A percentile compares a stretch with the other conserved stretches of the same genome.
Evolutionary conservation across 2,888 invertebrate genomes (phyloP).

Genomic region (Ophonus ardosiacus): DNA sequence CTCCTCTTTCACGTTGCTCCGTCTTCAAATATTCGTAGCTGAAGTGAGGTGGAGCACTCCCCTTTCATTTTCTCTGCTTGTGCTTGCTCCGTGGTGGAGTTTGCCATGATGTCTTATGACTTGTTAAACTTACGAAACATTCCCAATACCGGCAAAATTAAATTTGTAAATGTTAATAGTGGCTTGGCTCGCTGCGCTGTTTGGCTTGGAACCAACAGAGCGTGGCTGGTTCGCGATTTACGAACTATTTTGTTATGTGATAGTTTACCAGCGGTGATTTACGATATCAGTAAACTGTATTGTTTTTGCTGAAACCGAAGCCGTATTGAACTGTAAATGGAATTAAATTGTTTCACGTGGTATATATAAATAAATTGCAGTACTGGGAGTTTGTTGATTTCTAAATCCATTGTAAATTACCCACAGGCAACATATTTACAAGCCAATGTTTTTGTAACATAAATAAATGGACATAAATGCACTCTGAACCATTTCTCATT

Average conservation of each 20-base stretch:
- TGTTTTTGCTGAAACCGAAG: slow-evolving; percentile 24
- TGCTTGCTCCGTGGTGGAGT: slow-evolving; percentile 14
- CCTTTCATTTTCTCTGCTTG: slow-evolving; percentile 24
- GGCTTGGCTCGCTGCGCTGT: not conserved
- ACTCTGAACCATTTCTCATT: not conserved
- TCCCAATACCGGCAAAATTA: slow-evolving; percentile 41
- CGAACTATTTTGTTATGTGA: slow-evolving; percentile 34
- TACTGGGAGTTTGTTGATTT: slow-evolving; percentile 16
- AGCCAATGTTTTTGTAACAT: slow-evolving; percentile 4
- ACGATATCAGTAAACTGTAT: slow-evolving; percentile 31
- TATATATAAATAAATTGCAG: slow-evolving; percentile 26
- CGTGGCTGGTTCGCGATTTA: not conserved
- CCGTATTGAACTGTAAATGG: slow-evolving; percentile 26
- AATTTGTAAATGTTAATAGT: slow-evolving; percentile 54
- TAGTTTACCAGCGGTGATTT: slow-evolving; percentile 21
- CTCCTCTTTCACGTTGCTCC: slow-evolving; percentile 13
- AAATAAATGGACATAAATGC: not conserved
- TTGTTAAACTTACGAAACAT: slow-evolving; percentile 51
- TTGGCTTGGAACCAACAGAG: slow-evolving; percentile 1
- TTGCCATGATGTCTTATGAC: slow-evolving; percentile 38
- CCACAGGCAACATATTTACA: not conserved
- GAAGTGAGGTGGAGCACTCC: not conserved
- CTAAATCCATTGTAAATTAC: slow-evolving; percentile 13
- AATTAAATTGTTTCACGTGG: slow-evolving; percentile 30
- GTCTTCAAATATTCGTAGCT: slow-evolving; percentile 29